These are phyloP conservation scores for Gastrophysa polygoni DNA, from an alignment of 2,888 invertebrate species.

Conservation along the genomic window DNA sequence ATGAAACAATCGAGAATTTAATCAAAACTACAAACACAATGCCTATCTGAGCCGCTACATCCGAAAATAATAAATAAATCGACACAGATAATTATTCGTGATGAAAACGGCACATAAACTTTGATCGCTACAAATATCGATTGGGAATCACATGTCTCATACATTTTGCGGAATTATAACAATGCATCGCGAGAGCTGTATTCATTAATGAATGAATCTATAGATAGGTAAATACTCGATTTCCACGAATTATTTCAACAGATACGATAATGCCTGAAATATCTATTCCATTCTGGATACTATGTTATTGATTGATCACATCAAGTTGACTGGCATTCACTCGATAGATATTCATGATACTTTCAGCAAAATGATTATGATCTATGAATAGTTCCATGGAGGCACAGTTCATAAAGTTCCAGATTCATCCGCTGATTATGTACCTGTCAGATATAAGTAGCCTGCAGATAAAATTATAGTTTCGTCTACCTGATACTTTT, in stretches of 20 bases:
- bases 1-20: conserved; percentile 18
- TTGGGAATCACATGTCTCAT: background rate
- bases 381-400: no score
- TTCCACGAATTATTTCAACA: background rate
- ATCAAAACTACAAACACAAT: conserved; percentile 15
- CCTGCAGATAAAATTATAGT: no score
- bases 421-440: no score
- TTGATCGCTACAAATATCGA: conserved; percentile 8
- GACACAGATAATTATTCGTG: background rate
- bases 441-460: no score
- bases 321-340: no score
- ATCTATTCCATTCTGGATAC: no score
- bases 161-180: background rate
- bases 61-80: conserved; percentile 4
- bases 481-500: no score
- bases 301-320: no score
- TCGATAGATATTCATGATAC: no score
- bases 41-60: conserved; percentile 5
- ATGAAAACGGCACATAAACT: conserved; percentile 6
- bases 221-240: background rate
- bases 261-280: no score
- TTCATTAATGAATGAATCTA: background rate
- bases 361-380: no score
- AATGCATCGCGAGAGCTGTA: background rate
- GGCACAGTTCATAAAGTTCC: no score